Conservation (phyloP, 2,888 invertebrate species). For the Chouioia cunea region DNA sequence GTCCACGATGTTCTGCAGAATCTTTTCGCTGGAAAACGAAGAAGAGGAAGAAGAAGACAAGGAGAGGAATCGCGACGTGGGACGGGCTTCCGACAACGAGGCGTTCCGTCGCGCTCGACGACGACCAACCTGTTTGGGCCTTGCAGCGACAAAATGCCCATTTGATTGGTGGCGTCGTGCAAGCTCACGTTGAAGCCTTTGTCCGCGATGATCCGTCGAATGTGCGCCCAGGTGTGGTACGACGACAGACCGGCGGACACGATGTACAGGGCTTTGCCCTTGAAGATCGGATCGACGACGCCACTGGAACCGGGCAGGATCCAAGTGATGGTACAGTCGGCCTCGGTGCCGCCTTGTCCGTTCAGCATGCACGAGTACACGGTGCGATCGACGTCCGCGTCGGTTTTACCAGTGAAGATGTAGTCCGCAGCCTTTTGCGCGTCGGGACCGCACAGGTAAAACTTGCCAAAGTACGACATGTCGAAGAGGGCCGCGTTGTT, state of each 20-base stretch:
- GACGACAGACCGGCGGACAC: constrained; percentile 87
- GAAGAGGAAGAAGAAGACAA: too few relatives aligned
- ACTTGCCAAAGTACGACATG: constrained; percentile 91
- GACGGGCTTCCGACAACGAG: too few relatives aligned
- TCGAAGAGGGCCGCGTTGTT: constrained; percentile 86
- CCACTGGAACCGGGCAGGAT: constrained; percentile 68
- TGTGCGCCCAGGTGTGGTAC: constrained; percentile 81
- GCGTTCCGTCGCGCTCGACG: too few relatives aligned
- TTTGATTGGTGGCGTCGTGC: constrained; percentile 81
- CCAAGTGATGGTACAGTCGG: constrained; percentile 83
- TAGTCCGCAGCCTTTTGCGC: constrained; percentile 85
- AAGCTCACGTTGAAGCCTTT: constrained; percentile 81
- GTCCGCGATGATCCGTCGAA: constrained; percentile 77
- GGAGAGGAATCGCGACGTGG: too few relatives aligned
- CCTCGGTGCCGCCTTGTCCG: constrained; percentile 85
- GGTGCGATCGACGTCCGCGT: constrained; percentile 72
- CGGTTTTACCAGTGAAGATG: constrained; percentile 86
- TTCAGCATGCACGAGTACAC: constrained; percentile 88
- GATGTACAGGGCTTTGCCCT: constrained; percentile 65
- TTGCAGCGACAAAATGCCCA: constrained; percentile 87
- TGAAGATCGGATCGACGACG: constrained; percentile 70
- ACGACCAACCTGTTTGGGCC: constrained; percentile 89
- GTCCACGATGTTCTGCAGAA: constrained; percentile 74
- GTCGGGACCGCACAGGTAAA: constrained; percentile 87
- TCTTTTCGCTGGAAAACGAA: constrained; percentile 70